Evolutionary conservation across 1,140 invertebrate species (phyloP).

Genomic region (Phenacoccus solenopsis): DNA sequence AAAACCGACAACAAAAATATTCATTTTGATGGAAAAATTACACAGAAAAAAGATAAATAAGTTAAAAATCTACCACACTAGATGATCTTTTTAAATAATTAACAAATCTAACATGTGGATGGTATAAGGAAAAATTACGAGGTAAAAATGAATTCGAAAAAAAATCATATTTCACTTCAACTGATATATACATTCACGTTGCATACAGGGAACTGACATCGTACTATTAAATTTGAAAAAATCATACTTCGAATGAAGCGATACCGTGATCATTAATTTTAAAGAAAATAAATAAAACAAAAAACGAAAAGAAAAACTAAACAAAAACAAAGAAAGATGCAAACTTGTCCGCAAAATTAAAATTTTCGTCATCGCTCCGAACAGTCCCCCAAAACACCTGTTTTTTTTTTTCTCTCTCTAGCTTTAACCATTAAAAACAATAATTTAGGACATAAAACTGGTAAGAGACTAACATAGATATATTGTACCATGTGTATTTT

Average conservation of each 20-base stretch:
- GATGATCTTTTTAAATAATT: no score
- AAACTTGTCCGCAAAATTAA: not conserved
- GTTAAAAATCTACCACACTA: no score
- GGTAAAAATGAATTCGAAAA: not conserved
- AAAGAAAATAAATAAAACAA: not conserved
- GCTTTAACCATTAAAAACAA: not conserved
- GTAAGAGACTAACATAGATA: conserved; percentile 10
- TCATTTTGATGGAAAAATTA: not conserved
- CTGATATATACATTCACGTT: not conserved
- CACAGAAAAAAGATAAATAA: not conserved
- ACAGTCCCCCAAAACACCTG: not conserved
- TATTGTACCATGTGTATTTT: conserved; percentile 14
- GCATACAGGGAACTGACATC: conserved; percentile 6
- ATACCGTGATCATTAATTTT: not conserved
- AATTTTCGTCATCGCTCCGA: not conserved
- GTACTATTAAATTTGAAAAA: not conserved
- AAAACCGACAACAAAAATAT: no score
- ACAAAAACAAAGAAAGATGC: not conserved
- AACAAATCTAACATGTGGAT: no score
- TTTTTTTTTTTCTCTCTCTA: not conserved
- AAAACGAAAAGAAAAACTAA: not conserved
- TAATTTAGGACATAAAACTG: conserved; percentile 15
- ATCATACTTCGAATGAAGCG: not conserved
- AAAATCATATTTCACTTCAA: not conserved
- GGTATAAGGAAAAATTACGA: no score